Conservation (phyloP, 2,113 vertebrate species). For the Tetrax tetrax region DNA sequence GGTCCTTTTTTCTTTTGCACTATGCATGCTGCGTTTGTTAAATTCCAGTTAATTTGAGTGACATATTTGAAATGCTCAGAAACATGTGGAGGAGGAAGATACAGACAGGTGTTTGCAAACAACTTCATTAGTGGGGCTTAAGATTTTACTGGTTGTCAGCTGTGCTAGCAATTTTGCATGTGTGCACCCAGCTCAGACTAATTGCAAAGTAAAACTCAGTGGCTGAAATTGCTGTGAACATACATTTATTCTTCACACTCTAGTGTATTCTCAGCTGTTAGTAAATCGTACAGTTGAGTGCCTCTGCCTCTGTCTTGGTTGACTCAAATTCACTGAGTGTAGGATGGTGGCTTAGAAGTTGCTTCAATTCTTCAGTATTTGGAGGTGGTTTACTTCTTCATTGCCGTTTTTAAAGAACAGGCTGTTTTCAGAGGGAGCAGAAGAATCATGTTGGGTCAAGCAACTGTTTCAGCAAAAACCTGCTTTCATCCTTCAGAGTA, state of each 20-base stretch:
- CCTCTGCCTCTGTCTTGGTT: neutral
- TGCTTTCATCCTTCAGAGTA: neutral
- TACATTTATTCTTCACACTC: neutral
- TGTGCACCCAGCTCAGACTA: neutral
- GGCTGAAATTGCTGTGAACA: neutral
- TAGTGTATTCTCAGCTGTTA: neutral
- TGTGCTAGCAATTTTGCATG: neutral
- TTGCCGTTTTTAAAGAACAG: neutral
- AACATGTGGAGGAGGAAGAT: neutral
- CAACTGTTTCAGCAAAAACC: neutral
- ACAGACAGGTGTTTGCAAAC: neutral
- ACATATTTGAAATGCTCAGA: neutral
- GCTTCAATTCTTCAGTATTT: neutral
- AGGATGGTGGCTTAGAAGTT: neutral
- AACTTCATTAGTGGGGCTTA: neutral
- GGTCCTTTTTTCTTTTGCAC: neutral
- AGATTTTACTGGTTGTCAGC: neutral
- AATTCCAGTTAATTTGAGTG: neutral
- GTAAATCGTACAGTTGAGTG: neutral
- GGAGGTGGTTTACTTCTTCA: neutral
- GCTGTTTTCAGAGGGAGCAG: neutral
- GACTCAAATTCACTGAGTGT: neutral
- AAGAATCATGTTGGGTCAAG: neutral
- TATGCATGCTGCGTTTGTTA: neutral
- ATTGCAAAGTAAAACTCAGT: neutral